Evolutionary conservation across 2,888 invertebrate genomes (phyloP).

Genomic region (Acrobasis repandana): DNA sequence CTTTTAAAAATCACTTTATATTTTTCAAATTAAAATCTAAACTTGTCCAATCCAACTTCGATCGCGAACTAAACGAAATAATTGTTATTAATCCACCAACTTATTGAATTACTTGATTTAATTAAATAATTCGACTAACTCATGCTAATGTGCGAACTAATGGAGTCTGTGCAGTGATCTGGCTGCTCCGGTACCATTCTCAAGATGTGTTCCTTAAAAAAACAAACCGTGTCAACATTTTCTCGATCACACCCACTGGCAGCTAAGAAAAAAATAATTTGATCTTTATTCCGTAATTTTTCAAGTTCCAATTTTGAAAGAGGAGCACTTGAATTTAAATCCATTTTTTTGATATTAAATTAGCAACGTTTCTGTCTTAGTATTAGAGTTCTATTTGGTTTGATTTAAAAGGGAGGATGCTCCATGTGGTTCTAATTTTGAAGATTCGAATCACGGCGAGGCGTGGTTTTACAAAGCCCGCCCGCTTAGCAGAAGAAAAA

Average conservation of each 20-base stretch:
- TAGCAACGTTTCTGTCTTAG: slow-evolving; percentile 40
- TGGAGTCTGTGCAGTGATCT: slow-evolving; percentile 75
- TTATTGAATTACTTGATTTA: slow-evolving; percentile 81
- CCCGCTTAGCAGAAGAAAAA: slow-evolving; percentile 51
- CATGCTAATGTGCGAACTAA: slow-evolving; percentile 80
- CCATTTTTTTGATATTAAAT: slow-evolving; percentile 30
- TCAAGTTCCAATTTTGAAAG: slow-evolving; percentile 42
- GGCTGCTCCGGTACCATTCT: slow-evolving; percentile 62
- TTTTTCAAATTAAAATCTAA: slow-evolving; percentile 54
- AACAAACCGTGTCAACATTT: slow-evolving; percentile 58
- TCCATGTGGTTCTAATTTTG: slow-evolving; percentile 47
- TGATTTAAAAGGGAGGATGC: slow-evolving; percentile 47
- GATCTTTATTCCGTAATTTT: slow-evolving; percentile 41
- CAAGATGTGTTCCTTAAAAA: slow-evolving; percentile 55
- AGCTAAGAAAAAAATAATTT: slow-evolving; percentile 33
- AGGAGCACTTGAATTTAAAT: slow-evolving; percentile 27
- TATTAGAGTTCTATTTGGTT: slow-evolving; percentile 43
- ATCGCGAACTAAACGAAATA: slow-evolving; percentile 53
- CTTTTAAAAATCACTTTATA: slow-evolving; percentile 35
- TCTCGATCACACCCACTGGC: slow-evolving; percentile 55
- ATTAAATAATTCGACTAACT: slow-evolving; percentile 82
- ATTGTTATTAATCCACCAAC: slow-evolving; percentile 77
- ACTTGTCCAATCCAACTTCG: slow-evolving; percentile 51
- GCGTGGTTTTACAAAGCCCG: slow-evolving; percentile 61
- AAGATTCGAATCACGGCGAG: slow-evolving; percentile 46